Evolutionary conservation across 1,140 invertebrate genomes (phyloP).

Genomic region (Drosophila kepulauana): DNA sequence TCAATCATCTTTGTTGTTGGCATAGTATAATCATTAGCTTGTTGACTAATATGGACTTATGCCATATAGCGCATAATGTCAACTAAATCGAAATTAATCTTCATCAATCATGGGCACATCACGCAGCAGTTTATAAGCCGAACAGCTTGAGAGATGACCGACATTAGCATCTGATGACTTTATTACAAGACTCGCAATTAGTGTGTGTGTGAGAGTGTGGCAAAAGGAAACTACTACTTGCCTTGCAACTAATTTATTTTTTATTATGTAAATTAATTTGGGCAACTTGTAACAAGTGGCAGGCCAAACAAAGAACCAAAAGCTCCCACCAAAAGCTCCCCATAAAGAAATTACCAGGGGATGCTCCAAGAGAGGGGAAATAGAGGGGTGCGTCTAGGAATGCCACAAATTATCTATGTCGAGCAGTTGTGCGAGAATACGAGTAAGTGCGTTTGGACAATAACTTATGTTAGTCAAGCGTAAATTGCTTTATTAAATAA

Average conservation of each 20-base stretch:
- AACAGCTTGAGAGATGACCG: slow-evolving; percentile 28
- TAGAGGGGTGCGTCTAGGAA: neutral
- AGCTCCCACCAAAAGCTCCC: slow-evolving; percentile 2
- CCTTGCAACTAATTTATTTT: slow-evolving; percentile 66
- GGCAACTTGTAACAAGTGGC: slow-evolving; percentile 72
- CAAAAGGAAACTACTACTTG: slow-evolving; percentile 25
- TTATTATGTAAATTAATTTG: slow-evolving; percentile 81
- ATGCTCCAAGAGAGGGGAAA: slow-evolving; percentile 28
- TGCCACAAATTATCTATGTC: slow-evolving; percentile 69
- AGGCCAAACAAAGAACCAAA: neutral
- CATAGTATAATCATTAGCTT: slow-evolving; percentile 3
- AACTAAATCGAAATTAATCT: slow-evolving; percentile 65
- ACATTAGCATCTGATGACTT: slow-evolving; percentile 27
- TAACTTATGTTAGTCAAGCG: slow-evolving; percentile 83
- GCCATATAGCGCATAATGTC: slow-evolving; percentile 30
- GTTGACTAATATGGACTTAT: slow-evolving; percentile 15
- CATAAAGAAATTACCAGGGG: slow-evolving; percentile 5
- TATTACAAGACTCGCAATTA: slow-evolving; percentile 37
- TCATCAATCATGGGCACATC: slow-evolving; percentile 61
- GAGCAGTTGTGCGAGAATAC: slow-evolving; percentile 55
- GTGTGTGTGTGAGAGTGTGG: neutral
- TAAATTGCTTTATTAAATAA: slow-evolving; percentile 84
- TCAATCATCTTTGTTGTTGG: neutral
- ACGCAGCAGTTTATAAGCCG: slow-evolving; percentile 32
- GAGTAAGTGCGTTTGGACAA: slow-evolving; percentile 66